Percentiles rank a stretch among this genome's conserved stretches.
These are phyloP conservation scores for Hyles vespertilio DNA, from an alignment of 1,140 invertebrate species.

Conservation along the genomic window DNA sequence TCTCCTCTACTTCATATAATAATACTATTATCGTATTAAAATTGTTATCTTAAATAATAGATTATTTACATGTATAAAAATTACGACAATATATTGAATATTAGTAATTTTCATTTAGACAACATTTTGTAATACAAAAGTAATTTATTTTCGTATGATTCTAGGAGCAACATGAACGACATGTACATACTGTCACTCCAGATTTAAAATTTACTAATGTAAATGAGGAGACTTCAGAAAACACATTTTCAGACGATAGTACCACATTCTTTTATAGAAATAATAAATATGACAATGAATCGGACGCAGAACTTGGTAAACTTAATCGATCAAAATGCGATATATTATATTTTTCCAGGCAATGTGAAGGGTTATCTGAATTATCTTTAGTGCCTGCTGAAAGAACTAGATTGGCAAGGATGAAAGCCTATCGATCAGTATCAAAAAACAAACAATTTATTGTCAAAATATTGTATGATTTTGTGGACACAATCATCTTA, in stretches of 20 bases:
- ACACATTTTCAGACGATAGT: neutral
- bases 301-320: neutral
- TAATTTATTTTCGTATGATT: neutral
- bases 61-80: neutral
- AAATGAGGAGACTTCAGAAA: slow-evolving; percentile 1
- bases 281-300: neutral
- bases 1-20: too few relatives aligned
- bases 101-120: too few relatives aligned
- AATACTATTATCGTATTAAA: slow-evolving; percentile 5
- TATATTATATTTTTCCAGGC: slow-evolving; percentile 22
- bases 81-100: too few relatives aligned
- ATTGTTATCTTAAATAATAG: neutral
- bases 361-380: slow-evolving; percentile 20
- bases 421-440: slow-evolving; percentile 15
- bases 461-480: slow-evolving; percentile 35
- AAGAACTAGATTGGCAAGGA: slow-evolving; percentile 25
- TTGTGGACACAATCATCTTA: slow-evolving; percentile 27
- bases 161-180: slow-evolving; percentile 42
- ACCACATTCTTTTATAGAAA: slow-evolving; percentile 4
- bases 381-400: slow-evolving; percentile 37
- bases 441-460: slow-evolving; percentile 37
- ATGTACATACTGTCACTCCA: slow-evolving; percentile 42
- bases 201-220: slow-evolving; percentile 22
- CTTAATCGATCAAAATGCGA: slow-evolving; percentile 18
- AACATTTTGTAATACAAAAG: too few relatives aligned